These are phyloP conservation scores for Holocentrus rufus DNA, from an alignment of 2,797 vertebrate genomes.

Conservation along the genomic window DNA sequence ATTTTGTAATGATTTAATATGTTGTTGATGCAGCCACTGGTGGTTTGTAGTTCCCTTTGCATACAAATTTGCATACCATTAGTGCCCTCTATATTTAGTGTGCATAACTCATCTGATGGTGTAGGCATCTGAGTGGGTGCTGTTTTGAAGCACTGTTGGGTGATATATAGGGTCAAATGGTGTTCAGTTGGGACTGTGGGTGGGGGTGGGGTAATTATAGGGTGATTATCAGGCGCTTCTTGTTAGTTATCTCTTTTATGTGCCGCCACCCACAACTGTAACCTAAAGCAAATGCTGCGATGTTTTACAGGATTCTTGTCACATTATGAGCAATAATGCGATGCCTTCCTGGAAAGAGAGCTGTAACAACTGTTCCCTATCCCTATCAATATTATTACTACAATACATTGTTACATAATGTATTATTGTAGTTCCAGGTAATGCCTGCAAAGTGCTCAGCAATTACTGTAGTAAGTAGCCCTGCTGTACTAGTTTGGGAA, in stretches of 20 bases:
- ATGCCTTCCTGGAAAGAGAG: not conserved
- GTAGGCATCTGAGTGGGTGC: not conserved
- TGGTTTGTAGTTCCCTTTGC: not conserved
- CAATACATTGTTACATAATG: too few species aligned
- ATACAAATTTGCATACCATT: not conserved
- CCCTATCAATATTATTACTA: too few species aligned
- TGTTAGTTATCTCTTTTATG: slow-evolving; percentile 1
- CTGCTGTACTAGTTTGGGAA: too few species aligned
- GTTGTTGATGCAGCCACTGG: too few species aligned
- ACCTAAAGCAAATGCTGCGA: not conserved
- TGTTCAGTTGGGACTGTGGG: slow-evolving; percentile 3
- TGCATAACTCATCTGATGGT: not conserved
- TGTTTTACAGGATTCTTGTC: not conserved
- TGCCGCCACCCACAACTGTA: not conserved
- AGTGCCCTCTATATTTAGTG: not conserved
- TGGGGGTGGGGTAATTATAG: not conserved
- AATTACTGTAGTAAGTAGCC: too few species aligned
- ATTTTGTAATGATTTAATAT: too few species aligned
- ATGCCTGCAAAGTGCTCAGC: too few species aligned
- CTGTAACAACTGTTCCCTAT: not conserved
- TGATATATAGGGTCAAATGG: not conserved
- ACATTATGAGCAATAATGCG: not conserved
- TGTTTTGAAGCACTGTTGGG: not conserved
- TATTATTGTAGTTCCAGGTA: too few species aligned
- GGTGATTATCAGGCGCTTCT: not conserved